These are phyloP conservation scores for Mesochorus sp. DNA, from an alignment of 2,888 invertebrate species.

Conservation along the genomic window DNA sequence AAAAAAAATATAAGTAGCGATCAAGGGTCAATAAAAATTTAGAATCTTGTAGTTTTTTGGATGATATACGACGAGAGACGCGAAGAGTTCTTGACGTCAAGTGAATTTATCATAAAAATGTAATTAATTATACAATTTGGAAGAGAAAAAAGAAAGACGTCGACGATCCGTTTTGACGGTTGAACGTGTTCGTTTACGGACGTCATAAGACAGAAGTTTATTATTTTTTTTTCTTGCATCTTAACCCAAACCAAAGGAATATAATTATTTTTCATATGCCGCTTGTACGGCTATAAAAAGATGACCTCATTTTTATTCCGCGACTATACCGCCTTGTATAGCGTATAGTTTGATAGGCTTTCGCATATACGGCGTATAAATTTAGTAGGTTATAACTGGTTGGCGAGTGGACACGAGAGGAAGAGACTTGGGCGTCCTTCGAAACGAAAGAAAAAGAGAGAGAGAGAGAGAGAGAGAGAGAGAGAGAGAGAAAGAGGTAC, in stretches of 20 bases:
- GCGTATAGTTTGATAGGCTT: constrained; percentile 14
- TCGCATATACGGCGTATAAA: constrained; percentile 64
- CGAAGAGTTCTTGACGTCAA: no score
- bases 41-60: no score
- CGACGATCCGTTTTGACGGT: neutral
- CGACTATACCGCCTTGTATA: neutral
- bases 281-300: neutral
- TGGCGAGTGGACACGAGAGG: constrained; percentile 50
- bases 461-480: neutral
- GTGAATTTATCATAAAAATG: neutral
- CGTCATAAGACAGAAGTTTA: neutral
- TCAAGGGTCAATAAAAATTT: no score
- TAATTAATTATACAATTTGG: neutral
- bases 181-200: neutral
- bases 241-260: neutral
- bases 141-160: no score
- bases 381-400: constrained; percentile 76
- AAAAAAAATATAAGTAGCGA: no score
- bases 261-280: neutral
- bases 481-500: neutral
- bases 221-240: neutral
- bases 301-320: constrained; percentile 9
- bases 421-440: constrained; percentile 1
- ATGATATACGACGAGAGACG: no score
- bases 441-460: neutral